Base-by-base conservation (phyloP, 2,113 vertebrate genomes). In the Spea multiplicata region DNA sequence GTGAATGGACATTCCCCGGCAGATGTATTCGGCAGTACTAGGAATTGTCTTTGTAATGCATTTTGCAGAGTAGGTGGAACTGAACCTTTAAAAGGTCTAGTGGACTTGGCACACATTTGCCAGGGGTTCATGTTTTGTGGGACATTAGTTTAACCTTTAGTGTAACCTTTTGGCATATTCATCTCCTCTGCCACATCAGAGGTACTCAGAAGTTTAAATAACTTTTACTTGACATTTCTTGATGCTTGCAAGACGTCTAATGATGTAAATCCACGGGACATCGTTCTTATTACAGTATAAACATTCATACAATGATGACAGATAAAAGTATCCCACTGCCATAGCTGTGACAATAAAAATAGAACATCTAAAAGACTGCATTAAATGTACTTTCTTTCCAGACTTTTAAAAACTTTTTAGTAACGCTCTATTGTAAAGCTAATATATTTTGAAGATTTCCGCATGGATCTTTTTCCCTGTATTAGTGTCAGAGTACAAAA, bases 241-340 rank as follows among this genome's bases (percentile, higher is more conserved):
- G 46, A 71, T 71, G 57, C 68, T 76, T 46, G 48, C 55, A 71
- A 71, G 67, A 62, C 64, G 53, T 30, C 68, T 78, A 13, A 45
- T 62, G 49, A 78, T 64, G 67, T 64, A 78, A 78, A 64, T 64
- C 55, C 75, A 67, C 44, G 17, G 74, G 74, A 76, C 65, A 57
- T 76, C 64, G 47, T 64, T 76, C 50, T 76, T 76, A 9, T 50
- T 71, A 44, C 67, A 67, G 52, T 67, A 62, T 50, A 46, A n/a
- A 69, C 49, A 59, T 78, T 47, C 67, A 78, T 71, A 71, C 75
- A 71, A 50, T 78, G 14, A 17, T 59, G 68, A 78, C 75, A 71
- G 57, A 53, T 70, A 16, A 71, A 78, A 71, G 44, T 44, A 16
- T 75, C 74, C 65, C 64, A 66, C 73, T 53, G 73, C 65, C 59